Evolutionary conservation across 1,140 invertebrate species (phyloP), one percentile per base, ranked within the genome.

Genomic region (Mya arenaria): DNA sequence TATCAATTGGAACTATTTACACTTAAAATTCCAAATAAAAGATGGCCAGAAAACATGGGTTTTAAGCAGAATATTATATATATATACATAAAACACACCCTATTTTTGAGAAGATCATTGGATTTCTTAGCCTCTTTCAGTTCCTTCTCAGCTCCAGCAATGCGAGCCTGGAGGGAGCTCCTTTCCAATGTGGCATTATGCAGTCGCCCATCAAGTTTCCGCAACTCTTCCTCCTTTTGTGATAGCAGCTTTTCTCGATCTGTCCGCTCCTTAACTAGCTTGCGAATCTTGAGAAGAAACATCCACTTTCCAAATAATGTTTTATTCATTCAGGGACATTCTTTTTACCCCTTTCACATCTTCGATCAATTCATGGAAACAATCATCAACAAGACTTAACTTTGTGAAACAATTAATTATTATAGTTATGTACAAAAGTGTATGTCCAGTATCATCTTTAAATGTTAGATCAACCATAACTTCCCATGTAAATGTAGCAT

Each of bases 221-320:
- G 36, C 30, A 73, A 55, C 15, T 73, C 69, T n/a, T 62, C 69
- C 34, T 74, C 58, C 28, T 73, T 73, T 19, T 52, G 39, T 10
- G 30, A 30, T 30, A 73, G 36, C 30, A 37, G 41, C 63, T 44
- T 63, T 17, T 82, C 79, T 19, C 65, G 63, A 13, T 82, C 68
- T 28, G 17, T 62, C 6, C 72, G 65, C 34, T 82, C 79, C 32
- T 63, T 37, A n/a, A 82, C 23, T 41, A 82, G 32, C 30, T 69
- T 56, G 17, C 69, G 68, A 28, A 82, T 62, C 79, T 82, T 32
- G 13, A 55, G 17, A 4, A 52, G n/a, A n/a, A n/a, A n/a, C n/a
- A n/a, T n/a, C n/a, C n/a, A n/a, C n/a, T n/a, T n/a, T n/a, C n/a
- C n/a, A n/a, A n/a, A n/a, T n/a, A n/a, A n/a, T n/a, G n/a, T n/a